Conservation (phyloP, 2,888 invertebrate genomes). For the Oxycera nigricornis region DNA sequence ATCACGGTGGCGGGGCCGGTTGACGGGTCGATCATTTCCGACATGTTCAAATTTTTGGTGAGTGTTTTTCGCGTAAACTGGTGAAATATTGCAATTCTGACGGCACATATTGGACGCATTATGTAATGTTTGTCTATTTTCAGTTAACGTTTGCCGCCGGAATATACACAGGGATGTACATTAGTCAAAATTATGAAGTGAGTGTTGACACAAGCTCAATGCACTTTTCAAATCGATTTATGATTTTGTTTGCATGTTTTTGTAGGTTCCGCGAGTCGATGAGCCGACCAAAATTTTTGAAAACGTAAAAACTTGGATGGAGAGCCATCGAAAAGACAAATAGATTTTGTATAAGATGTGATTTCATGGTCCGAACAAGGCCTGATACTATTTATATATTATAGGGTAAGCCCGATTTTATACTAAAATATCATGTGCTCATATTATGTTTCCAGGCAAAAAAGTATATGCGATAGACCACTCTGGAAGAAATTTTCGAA, state of each 20-base stretch:
- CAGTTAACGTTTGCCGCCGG: slow-evolving; percentile 73
- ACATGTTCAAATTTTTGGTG: slow-evolving; percentile 60
- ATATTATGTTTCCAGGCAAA: too few species aligned
- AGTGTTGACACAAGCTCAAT: too few species aligned
- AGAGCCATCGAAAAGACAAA: slow-evolving; percentile 65
- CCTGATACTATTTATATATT: too few species aligned
- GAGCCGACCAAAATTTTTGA: slow-evolving; percentile 74
- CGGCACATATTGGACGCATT: slow-evolving; percentile 30
- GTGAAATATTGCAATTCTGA: slow-evolving; percentile 31
- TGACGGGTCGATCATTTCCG: slow-evolving; percentile 44
- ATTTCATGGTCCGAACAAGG: too few species aligned
- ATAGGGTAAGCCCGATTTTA: too few species aligned
- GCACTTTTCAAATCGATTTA: background rate
- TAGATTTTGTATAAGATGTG: slow-evolving; percentile 39
- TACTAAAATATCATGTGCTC: too few species aligned
- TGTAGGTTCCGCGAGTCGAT: slow-evolving; percentile 35
- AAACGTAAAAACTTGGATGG: slow-evolving; percentile 73
- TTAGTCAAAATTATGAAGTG: slow-evolving; percentile 78
- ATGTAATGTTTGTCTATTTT: slow-evolving; percentile 50
- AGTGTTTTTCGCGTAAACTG: slow-evolving; percentile 42
- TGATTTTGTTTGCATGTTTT: slow-evolving; percentile 23
- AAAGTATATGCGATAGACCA: too few species aligned
- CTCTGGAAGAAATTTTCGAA: too few species aligned
- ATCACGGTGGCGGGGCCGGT: slow-evolving; percentile 56
- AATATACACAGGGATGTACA: slow-evolving; percentile 74